Evolutionary conservation across 2,888 invertebrate genomes (phyloP).

Genomic region (Catocala fraxini): DNA sequence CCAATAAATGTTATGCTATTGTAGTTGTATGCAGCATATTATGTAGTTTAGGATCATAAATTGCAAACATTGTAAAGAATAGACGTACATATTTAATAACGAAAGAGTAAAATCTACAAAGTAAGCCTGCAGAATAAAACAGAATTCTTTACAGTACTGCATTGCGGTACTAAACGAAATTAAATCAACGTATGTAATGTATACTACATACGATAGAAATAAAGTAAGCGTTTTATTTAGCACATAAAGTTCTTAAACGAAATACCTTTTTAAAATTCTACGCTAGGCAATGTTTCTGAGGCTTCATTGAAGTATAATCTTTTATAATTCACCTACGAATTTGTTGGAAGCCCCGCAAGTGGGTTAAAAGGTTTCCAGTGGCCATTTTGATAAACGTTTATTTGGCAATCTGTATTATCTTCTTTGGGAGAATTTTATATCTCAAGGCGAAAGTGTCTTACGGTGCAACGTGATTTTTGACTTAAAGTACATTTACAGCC

Average conservation of each 20-base stretch:
- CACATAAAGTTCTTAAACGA: background rate
- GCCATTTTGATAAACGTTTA: slow-evolving; percentile 18
- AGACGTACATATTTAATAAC: too few species aligned
- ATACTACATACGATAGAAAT: background rate
- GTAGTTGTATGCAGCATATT: too few species aligned
- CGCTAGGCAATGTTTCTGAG: slow-evolving; percentile 15
- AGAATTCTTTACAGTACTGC: background rate
- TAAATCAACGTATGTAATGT: background rate
- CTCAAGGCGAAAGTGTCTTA: too few species aligned
- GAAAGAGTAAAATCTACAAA: background rate
- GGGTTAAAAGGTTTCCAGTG: slow-evolving; percentile 36
- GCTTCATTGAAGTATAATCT: slow-evolving; percentile 48
- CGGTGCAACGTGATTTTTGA: too few species aligned
- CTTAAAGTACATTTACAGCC: too few species aligned
- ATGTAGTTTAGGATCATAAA: too few species aligned
- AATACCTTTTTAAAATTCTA: slow-evolving; percentile 18
- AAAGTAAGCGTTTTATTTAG: background rate
- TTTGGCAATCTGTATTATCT: background rate
- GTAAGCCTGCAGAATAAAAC: background rate
- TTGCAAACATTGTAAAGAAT: too few species aligned
- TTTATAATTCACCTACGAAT: slow-evolving; percentile 40
- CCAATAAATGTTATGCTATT: too few species aligned
- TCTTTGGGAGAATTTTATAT: too few species aligned
- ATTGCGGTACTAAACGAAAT: background rate
- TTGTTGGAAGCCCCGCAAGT: slow-evolving; percentile 42